Evolutionary conservation across 2,113 vertebrate genomes (phyloP).

Genomic region (Sprattus sprattus): DNA sequence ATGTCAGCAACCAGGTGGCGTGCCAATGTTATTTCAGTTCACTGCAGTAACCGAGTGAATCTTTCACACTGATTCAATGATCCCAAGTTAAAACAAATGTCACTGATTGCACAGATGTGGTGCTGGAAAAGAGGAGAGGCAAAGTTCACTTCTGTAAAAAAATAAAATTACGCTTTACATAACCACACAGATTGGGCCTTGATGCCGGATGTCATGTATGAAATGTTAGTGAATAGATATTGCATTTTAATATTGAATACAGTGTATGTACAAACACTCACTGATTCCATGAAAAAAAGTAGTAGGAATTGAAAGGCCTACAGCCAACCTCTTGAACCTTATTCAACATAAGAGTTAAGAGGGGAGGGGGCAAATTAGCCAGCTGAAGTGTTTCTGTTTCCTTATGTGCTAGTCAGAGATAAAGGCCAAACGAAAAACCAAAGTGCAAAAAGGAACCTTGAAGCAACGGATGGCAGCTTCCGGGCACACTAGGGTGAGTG

Average conservation of each 20-base stretch:
- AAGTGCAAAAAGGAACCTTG: not conserved
- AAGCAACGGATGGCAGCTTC: not conserved
- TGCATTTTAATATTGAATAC: not conserved
- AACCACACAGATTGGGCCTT: not conserved
- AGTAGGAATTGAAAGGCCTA: too few species aligned
- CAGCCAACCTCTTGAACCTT: too few species aligned
- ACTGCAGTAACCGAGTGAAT: not conserved
- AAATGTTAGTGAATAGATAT: not conserved
- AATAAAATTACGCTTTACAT: not conserved
- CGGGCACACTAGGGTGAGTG: not conserved
- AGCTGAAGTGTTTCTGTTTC: too few species aligned
- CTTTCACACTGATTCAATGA: not conserved
- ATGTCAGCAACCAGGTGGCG: not conserved
- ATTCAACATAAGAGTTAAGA: too few species aligned
- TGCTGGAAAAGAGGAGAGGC: not conserved
- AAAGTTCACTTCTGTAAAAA: not conserved
- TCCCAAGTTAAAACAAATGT: not conserved
- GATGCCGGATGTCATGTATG: not conserved
- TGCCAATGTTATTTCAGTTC: not conserved
- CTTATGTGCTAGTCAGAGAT: not conserved
- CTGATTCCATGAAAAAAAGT: not conserved
- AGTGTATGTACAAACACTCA: not conserved
- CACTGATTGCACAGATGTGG: conserved; percentile 4
- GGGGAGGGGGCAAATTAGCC: too few species aligned
- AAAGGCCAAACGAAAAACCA: not conserved